Evolutionary conservation across 1,140 invertebrate genomes (phyloP).

Genomic region (Aplysia californica): DNA sequence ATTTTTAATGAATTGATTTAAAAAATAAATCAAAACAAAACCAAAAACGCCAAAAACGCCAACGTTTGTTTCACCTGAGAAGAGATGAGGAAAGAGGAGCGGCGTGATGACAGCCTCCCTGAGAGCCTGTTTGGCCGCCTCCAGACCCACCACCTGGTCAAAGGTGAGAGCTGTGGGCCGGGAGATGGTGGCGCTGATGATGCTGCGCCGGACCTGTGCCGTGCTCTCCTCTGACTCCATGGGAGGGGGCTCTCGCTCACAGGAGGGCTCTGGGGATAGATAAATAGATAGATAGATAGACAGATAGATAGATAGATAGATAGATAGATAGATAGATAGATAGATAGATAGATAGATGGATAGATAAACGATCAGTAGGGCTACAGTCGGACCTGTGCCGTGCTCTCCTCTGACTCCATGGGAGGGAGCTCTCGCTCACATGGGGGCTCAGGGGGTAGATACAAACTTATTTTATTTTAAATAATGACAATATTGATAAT

Average conservation of each 20-base stretch:
- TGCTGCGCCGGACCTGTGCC: conserved; percentile 31
- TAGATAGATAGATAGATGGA: not conserved
- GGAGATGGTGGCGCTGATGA: conserved; percentile 61
- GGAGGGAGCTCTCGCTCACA: not conserved
- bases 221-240: conserved; percentile 29
- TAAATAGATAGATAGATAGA: too few relatives aligned
- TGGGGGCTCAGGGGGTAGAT: too few relatives aligned
- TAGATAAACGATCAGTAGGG: not conserved
- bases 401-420: not conserved
- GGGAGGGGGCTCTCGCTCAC: not conserved
- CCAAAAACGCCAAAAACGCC: not conserved
- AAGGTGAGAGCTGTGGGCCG: conserved; percentile 46
- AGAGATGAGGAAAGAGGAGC: conserved; percentile 65
- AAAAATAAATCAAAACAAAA: too few relatives aligned
- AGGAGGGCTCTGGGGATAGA: too few relatives aligned
- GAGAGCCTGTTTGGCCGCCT: conserved; percentile 66
- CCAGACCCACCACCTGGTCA: conserved; percentile 70
- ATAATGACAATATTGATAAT: too few relatives aligned
- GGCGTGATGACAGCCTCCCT: conserved; percentile 68
- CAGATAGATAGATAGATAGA: too few relatives aligned
- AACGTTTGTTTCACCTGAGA: conserved; percentile 52
- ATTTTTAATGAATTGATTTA: too few relatives aligned
- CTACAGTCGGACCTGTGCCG: not conserved
- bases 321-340: not conserved
- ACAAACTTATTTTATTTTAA: too few relatives aligned